These are phyloP conservation scores for Trichogramma evanescens DNA, from an alignment of 2,888 invertebrate genomes.

Conservation along the genomic window DNA sequence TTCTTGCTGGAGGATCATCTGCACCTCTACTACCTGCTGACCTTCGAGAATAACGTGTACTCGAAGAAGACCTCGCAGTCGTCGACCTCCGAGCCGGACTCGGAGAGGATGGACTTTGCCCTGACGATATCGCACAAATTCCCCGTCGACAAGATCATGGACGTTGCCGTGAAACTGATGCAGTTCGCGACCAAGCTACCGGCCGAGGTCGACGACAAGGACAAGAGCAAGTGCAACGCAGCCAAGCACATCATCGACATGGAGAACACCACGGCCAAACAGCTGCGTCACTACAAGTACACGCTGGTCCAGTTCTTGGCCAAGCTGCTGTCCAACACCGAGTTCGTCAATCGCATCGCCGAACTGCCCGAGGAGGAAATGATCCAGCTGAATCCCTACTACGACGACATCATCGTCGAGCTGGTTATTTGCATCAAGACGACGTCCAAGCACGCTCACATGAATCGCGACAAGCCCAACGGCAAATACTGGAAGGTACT, in stretches of 20 bases:
- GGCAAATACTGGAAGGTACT: conserved; percentile 78
- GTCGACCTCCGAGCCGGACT: conserved; percentile 42
- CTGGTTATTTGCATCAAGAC: conserved; percentile 62
- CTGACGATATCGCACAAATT: conserved; percentile 63
- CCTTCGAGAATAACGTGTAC: conserved; percentile 64
- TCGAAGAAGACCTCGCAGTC: conserved; percentile 39
- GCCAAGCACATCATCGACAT: conserved; percentile 56
- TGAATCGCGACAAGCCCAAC: conserved; percentile 53
- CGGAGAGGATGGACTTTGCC: conserved; percentile 56
- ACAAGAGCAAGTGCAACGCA: conserved; percentile 12
- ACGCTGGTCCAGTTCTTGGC: conserved; percentile 68
- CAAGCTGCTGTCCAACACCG: conserved; percentile 60
- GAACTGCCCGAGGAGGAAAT: conserved; percentile 49
- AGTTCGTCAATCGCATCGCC: conserved; percentile 63
- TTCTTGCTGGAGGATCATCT: conserved; percentile 64
- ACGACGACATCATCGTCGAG: conserved; percentile 64
- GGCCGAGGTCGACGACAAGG: conserved; percentile 50
- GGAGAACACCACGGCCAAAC: conserved; percentile 60
- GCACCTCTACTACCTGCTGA: conserved; percentile 64
- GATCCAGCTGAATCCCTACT: conserved; percentile 55
- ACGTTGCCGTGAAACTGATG: conserved; percentile 61
- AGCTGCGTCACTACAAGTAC: conserved; percentile 80
- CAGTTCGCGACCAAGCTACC: conserved; percentile 63
- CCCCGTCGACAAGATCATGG: conserved; percentile 55
- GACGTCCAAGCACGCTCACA: conserved; percentile 59